Base-by-base conservation (phyloP, 2,113 vertebrate genomes). In the Peromyscus maniculatus region DNA sequence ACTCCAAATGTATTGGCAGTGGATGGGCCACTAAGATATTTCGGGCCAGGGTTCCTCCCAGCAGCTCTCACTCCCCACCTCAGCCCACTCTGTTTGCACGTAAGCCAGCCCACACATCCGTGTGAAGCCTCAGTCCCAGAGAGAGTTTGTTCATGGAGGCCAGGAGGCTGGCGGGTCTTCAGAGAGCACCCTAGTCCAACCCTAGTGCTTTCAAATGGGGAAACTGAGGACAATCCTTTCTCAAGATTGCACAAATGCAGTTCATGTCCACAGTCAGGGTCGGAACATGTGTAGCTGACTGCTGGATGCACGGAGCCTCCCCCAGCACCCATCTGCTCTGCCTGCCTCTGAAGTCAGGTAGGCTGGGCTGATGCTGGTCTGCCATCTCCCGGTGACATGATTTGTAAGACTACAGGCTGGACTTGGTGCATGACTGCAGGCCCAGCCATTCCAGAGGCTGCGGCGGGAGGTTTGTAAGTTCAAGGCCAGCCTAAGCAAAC, bases 71-170 rank as follows among this genome's bases (percentile, higher is more conserved):
- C 46, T 96, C 96, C 87, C 67, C 72, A 82, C 62, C 6, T 0
- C 79, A 39, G 92, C 97, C 97, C 59, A 46, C 97, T 82, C 69
- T 66, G 1, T 62, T 91, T 64, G 43, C 57, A 64, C 95, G 43
- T 5, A 55, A 31, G 55, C 46, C 93, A 52, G 95, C 79, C 83
- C 49, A 49, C 12, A 4, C 94, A 9, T 78, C 15, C 57, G 94
- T 83, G 80, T 97, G 95, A 90, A 93, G 90, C 62, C 2, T 39
- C 6, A 33, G 22, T 95, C 91, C 82, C 39, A 7, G 93, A 62
- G 66, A 64, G 49, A 69, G 52, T 82, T 71, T 96, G 95, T 94
- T 94, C 80, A n/a, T 52, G 94, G 90, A 71, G 43, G 28, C 33
- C 77, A 15, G 52, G 83, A 78, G 52, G 59, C 66, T 26, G 55